These are phyloP conservation scores for Mythimna ferrago DNA, from an alignment of 2,888 invertebrate species.

Conservation along the genomic window DNA sequence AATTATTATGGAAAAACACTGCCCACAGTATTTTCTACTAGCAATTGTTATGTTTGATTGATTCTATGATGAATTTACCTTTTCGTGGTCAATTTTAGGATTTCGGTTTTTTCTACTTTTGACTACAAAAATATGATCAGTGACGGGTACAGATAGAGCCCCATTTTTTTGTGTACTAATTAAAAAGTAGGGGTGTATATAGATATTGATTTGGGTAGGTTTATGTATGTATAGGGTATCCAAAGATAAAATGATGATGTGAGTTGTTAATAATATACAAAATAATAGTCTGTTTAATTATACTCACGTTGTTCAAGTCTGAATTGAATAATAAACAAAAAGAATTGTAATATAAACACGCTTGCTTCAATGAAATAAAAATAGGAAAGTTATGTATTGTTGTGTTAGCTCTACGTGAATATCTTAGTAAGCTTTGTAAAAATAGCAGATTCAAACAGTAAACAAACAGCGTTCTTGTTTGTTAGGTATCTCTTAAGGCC, in stretches of 20 bases:
- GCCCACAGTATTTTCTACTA: no score
- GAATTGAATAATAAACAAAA: slow-evolving; percentile 28
- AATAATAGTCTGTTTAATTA: slow-evolving; percentile 12
- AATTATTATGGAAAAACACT: no score
- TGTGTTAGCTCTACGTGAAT: slow-evolving; percentile 15
- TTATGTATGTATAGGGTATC: not conserved
- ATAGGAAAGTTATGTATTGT: slow-evolving; percentile 31
- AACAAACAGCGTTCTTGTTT: not conserved
- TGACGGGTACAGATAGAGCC: no score
- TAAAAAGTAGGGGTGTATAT: no score
- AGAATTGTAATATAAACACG: slow-evolving; percentile 29
- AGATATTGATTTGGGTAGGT: no score
- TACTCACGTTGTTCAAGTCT: slow-evolving; percentile 8
- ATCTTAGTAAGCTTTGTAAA: slow-evolving; percentile 10
- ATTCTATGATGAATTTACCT: no score
- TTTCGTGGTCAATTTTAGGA: no score
- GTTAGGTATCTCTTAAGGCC: no score
- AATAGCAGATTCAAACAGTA: slow-evolving; percentile 19
- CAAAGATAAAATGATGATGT: not conserved
- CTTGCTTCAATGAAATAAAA: slow-evolving; percentile 41
- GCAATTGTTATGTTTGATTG: no score
- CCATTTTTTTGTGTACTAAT: no score
- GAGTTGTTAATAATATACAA: slow-evolving; percentile 11
- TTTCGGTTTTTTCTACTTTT: no score
- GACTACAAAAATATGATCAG: no score